These are phyloP conservation scores for Temnothorax ravouxi DNA, from an alignment of 2,888 invertebrate species.

Conservation along the genomic window DNA sequence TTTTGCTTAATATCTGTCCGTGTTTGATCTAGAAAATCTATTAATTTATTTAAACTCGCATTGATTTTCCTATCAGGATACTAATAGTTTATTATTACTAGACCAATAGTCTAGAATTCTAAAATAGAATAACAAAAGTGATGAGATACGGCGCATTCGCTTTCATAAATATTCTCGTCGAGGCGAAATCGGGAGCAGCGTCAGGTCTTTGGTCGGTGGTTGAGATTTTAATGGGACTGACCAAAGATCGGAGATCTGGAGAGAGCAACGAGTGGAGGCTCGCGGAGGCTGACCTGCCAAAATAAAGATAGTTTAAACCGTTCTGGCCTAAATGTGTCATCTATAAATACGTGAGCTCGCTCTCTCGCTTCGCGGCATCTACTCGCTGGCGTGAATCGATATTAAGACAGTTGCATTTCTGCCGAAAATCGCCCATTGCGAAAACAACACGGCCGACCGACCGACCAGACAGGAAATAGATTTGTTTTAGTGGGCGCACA, in stretches of 20 bases:
- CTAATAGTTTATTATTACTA: background rate
- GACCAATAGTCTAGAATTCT: background rate
- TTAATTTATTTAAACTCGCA: background rate
- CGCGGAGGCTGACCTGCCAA: conserved; percentile 72
- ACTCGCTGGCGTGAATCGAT: conserved; percentile 57
- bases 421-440: conserved; percentile 39
- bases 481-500: conserved; percentile 43
- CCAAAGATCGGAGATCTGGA: conserved; percentile 53
- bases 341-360: conserved; percentile 82
- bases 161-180: background rate
- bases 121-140: background rate
- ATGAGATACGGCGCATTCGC: background rate
- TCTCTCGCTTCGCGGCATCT: conserved; percentile 50
- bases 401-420: conserved; percentile 50
- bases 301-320: conserved; percentile 82
- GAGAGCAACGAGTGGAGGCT: conserved; percentile 29
- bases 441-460: conserved; percentile 19
- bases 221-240: conserved; percentile 65
- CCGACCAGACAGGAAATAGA: conserved; percentile 24
- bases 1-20: background rate
- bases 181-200: conserved; percentile 33
- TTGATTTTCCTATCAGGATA: background rate
- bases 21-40: background rate
- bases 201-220: background rate
- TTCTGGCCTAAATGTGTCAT: conserved; percentile 85